Evolutionary conservation across 2,888 invertebrate genomes (phyloP), one percentile per base, ranked within the genome.

Genomic region (Apamea sordens): DNA sequence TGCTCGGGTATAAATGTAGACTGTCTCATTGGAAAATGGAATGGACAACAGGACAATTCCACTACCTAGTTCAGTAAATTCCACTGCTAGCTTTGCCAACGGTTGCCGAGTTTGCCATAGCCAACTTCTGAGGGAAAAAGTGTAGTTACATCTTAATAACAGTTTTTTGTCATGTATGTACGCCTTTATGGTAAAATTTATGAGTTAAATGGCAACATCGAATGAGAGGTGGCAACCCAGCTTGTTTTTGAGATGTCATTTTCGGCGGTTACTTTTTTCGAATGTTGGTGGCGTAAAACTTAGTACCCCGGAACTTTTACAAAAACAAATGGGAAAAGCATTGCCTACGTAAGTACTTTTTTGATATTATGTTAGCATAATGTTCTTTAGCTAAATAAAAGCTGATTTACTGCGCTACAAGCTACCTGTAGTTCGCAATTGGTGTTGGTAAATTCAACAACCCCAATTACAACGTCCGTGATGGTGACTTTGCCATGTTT

Each of bases 401-500:
- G 65, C n/a, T 77, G 56, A 65, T 71, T 76, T 76, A 71, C 32
- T 24, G 71, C 71, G 71, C 76, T 77, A 71, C 64, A 77, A 71
- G 71, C 76, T 71, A 77, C 71, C 64, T 65, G 24, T 72, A 72
- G 56, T 77, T 77, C 77, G n/a, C n/a, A 77, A 72, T 67, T 72
- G 71, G 77, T 77, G 21, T 77, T 77, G 72, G 76, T 64, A 71
- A 76, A 65, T 76, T 76, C 76, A 76, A 71, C 76, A 65, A 71
- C 76, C 71, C 64, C 70, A 76, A 76, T 15, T 41, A 18, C 70
- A 65, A 44, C 64, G 76, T 64, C 32, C 8, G 73, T 76, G 76
- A 71, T 70, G 70, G 69, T 36, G 64, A 76, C 64, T 76, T 76
- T 76, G 76, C 76, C 76, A 76, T 76, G 70, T 76, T 76, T 76